Conservation (phyloP, 2,888 invertebrate genomes). For the Lymantria dispar region DNA sequence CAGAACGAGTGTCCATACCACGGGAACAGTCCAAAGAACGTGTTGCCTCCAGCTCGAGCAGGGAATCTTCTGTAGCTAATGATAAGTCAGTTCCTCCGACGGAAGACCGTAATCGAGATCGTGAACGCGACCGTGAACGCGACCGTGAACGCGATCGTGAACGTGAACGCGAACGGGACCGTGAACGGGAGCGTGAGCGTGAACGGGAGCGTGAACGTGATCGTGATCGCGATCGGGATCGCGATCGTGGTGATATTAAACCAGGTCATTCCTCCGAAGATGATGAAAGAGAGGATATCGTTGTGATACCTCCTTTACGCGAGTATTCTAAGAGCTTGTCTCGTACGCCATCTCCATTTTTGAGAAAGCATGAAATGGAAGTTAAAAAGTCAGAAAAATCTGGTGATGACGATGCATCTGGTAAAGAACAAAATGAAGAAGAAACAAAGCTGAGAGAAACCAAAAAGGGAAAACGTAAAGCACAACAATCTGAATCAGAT, state of each 20-base stretch:
- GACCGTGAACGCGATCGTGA: constrained; percentile 6
- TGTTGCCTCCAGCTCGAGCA: constrained; percentile 73
- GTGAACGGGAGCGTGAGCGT: neutral
- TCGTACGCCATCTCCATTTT: constrained; percentile 93
- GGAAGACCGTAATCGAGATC: constrained; percentile 22
- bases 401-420: constrained; percentile 67
- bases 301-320: constrained; percentile 60
- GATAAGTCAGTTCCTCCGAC: constrained; percentile 59
- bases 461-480: constrained; percentile 77
- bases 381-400: constrained; percentile 70
- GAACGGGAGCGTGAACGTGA: neutral
- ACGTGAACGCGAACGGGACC: constrained; percentile 11
- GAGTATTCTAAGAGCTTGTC: constrained; percentile 89
- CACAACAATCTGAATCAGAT: constrained; percentile 76
- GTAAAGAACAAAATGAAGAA: constrained; percentile 74
- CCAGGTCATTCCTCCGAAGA: constrained; percentile 65
- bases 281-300: constrained; percentile 68
- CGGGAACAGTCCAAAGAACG: constrained; percentile 58
- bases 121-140: neutral
- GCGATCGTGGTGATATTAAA: constrained; percentile 40
- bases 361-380: constrained; percentile 85
- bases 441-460: constrained; percentile 48
- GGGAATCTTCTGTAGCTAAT: constrained; percentile 70
- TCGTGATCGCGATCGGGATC: neutral
- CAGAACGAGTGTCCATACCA: constrained; percentile 60